Percentiles rank a stretch among this genome's conserved stretches.
phyloP scores from a whole-genome alignment of 1,140 invertebrate genomes.

The Aethina tumida region DNA sequence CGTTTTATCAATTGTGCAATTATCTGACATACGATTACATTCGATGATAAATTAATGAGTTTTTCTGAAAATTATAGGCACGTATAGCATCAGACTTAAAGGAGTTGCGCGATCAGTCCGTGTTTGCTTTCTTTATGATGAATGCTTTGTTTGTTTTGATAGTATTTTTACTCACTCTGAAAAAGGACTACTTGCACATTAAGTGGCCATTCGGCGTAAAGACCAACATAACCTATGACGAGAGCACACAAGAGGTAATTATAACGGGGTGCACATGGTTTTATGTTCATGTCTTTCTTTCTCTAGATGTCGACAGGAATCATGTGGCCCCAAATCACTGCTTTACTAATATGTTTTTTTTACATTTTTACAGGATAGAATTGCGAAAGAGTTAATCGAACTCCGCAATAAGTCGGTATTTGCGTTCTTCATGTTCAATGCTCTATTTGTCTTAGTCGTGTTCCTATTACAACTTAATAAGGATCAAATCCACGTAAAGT shows the following conservation, averaged over 20 bases:
- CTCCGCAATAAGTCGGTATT: constrained; percentile 94
- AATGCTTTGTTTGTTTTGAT: constrained; percentile 97
- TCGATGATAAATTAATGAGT: not conserved
- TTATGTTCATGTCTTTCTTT: constrained; percentile 1
- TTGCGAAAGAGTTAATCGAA: constrained; percentile 80
- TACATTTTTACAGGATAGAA: constrained; percentile 64
- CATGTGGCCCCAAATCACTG: constrained; percentile 19
- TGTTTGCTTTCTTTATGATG: constrained; percentile 96
- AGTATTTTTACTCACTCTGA: constrained; percentile 93
- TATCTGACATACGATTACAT: not conserved
- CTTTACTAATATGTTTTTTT: constrained; percentile 28
- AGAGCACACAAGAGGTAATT: constrained; percentile 79
- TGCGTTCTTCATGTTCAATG: constrained; percentile 99
- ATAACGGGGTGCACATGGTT: constrained; percentile 26
- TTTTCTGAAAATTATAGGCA: constrained; percentile 53
- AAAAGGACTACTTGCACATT: constrained; percentile 88
- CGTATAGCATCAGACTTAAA: constrained; percentile 82
- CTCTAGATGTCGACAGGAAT: constrained; percentile 19
- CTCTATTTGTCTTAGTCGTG: constrained; percentile 96
- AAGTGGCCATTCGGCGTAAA: constrained; percentile 91
- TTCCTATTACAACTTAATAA: constrained; percentile 97
- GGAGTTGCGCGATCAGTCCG: constrained; percentile 85
- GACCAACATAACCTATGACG: constrained; percentile 86
- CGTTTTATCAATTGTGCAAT: not conserved
- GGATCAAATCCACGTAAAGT: constrained; percentile 89